Evolutionary conservation across 2,888 invertebrate species (phyloP).

Genomic region (Meteorus colon): DNA sequence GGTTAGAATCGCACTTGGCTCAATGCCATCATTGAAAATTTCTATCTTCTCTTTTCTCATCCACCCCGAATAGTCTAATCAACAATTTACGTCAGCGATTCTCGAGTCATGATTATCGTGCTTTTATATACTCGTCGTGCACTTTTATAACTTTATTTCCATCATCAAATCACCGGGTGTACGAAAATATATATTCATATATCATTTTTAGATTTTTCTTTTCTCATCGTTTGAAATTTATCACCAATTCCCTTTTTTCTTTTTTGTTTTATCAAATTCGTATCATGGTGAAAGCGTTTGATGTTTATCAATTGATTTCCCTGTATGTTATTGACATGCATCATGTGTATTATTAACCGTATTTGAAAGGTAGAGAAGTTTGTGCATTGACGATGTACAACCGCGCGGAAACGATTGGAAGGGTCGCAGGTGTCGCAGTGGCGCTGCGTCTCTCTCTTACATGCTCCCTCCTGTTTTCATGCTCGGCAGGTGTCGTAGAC

Average conservation of each 20-base stretch:
- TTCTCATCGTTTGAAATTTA: not conserved
- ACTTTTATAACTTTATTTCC: constrained; percentile 11
- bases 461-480: constrained; percentile 19
- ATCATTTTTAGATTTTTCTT: too few relatives aligned
- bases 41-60: not conserved
- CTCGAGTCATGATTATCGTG: constrained; percentile 6
- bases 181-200: not conserved
- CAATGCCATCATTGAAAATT: constrained; percentile 8
- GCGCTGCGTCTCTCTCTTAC: constrained; percentile 14
- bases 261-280: not conserved
- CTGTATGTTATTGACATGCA: not conserved
- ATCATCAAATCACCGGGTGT: not conserved
- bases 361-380: not conserved
- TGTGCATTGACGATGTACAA: not conserved
- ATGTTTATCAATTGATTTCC: not conserved
- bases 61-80: constrained; percentile 18
- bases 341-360: not conserved
- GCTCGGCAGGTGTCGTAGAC: constrained; percentile 46
- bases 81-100: constrained; percentile 24
- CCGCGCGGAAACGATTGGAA: constrained; percentile 29
- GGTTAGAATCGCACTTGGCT: constrained; percentile 16
- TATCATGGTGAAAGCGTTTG: not conserved
- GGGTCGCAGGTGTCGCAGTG: constrained; percentile 40
- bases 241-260: not conserved
- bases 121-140: not conserved